Evolutionary conservation across 2,797 vertebrate species (phyloP).

Genomic region (Lemur catta): DNA sequence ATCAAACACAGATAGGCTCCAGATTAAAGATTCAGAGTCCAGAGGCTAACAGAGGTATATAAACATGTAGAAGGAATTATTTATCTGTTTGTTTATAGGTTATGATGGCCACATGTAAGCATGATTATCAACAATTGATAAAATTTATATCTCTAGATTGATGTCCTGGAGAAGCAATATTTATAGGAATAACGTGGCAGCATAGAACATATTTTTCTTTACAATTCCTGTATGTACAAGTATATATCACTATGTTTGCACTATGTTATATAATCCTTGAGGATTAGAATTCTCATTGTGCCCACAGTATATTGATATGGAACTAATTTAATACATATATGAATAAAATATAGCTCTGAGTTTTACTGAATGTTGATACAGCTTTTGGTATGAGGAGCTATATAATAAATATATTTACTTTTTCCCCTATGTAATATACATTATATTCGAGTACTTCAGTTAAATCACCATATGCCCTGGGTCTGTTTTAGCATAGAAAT

Average conservation of each 20-base stretch:
- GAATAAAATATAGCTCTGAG: not conserved
- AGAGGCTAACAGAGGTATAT: not conserved
- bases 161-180: not conserved
- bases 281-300: not conserved
- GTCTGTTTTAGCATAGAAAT: conserved; percentile 20
- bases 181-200: not conserved
- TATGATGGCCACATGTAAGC: not conserved
- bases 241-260: not conserved
- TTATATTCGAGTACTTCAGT: not conserved
- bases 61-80: not conserved
- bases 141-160: not conserved
- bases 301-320: not conserved
- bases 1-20: not conserved
- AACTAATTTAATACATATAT: not conserved
- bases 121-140: not conserved
- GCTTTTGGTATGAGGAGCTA: not conserved
- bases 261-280: not conserved
- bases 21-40: conserved; percentile 28
- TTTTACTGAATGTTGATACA: conserved; percentile 6
- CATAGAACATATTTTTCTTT: not conserved
- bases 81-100: not conserved
- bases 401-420: not conserved
- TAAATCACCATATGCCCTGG: not conserved
- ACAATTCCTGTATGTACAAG: not conserved
- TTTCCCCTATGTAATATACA: not conserved